Percentiles rank a stretch among this genome's conserved stretches.
Conservation (phyloP, 2,888 invertebrate genomes). For the Camponotus fellah region DNA sequence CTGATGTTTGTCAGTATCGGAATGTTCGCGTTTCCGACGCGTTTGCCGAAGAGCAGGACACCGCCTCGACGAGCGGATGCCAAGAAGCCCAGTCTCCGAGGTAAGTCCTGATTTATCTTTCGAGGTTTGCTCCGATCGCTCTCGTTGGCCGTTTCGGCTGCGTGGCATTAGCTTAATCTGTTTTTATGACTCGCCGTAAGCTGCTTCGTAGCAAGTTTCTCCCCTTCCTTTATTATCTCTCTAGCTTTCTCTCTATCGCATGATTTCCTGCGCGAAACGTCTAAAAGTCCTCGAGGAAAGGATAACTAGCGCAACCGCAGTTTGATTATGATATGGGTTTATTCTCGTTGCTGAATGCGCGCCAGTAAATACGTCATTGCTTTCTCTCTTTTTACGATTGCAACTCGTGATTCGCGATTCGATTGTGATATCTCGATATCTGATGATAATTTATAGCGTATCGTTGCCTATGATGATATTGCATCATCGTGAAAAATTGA, state of each 20-base stretch:
- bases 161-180: slow-evolving; percentile 63
- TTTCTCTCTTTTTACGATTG: slow-evolving; percentile 3
- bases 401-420: neutral
- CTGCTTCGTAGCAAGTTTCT: slow-evolving; percentile 32
- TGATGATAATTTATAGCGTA: neutral
- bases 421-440: slow-evolving; percentile 6
- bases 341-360: slow-evolving; percentile 8
- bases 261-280: slow-evolving; percentile 7
- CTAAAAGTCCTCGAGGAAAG: neutral
- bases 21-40: slow-evolving; percentile 96
- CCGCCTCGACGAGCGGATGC: slow-evolving; percentile 83
- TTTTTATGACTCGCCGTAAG: slow-evolving; percentile 64
- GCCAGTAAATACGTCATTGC: slow-evolving; percentile 26
- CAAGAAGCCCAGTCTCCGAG: slow-evolving; percentile 89
- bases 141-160: slow-evolving; percentile 55
- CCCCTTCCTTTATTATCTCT: slow-evolving; percentile 6
- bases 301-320: neutral
- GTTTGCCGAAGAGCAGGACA: slow-evolving; percentile 88
- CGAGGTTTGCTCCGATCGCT: slow-evolving; percentile 4
- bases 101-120: slow-evolving; percentile 83
- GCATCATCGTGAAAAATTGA: neutral
- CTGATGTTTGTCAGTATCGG: slow-evolving; percentile 94
- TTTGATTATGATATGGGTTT: slow-evolving; percentile 9
- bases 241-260: neutral
- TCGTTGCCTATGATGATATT: neutral